Percentiles rank a stretch among this genome's conserved stretches.
Conservation (phyloP, 2,888 invertebrate genomes). For the Agriopis leucophaearia region DNA sequence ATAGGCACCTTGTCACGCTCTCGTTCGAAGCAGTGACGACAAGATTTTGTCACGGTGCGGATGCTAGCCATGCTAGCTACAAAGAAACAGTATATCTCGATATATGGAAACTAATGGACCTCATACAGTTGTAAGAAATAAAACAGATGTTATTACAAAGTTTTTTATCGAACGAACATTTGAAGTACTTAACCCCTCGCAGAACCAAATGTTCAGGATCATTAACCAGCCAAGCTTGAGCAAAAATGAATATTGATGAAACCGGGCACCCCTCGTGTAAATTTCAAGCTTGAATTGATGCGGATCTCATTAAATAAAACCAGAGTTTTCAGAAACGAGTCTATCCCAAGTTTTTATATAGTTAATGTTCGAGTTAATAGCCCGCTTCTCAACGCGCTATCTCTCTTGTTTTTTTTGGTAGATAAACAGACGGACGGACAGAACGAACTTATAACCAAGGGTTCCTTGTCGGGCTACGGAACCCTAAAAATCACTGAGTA, state of each 20-base stretch:
- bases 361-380: too few relatives aligned
- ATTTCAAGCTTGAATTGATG: conserved; percentile 38
- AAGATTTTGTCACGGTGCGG: too few relatives aligned
- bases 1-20: too few relatives aligned
- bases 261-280: conserved; percentile 30
- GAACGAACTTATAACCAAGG: too few relatives aligned
- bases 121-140: conserved; percentile 8
- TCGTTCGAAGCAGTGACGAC: too few relatives aligned
- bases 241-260: conserved; percentile 46
- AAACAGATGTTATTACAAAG: conserved; percentile 19
- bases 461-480: too few relatives aligned
- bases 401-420: too few relatives aligned
- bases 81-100: background rate
- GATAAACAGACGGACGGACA: too few relatives aligned
- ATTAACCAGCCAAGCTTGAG: conserved; percentile 41
- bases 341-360: conserved; percentile 25
- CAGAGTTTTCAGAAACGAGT: conserved; percentile 27
- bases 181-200: conserved; percentile 10
- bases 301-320: conserved; percentile 27
- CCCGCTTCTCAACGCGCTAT: background rate
- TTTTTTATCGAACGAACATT: conserved; percentile 13
- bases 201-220: conserved; percentile 36
- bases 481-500: too few relatives aligned
- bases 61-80: too few relatives aligned
- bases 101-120: conserved; percentile 10